Evolutionary conservation across 2,888 invertebrate genomes (phyloP), one percentile per base, ranked within the genome.

Genomic region (Drosophila lutescens): DNA sequence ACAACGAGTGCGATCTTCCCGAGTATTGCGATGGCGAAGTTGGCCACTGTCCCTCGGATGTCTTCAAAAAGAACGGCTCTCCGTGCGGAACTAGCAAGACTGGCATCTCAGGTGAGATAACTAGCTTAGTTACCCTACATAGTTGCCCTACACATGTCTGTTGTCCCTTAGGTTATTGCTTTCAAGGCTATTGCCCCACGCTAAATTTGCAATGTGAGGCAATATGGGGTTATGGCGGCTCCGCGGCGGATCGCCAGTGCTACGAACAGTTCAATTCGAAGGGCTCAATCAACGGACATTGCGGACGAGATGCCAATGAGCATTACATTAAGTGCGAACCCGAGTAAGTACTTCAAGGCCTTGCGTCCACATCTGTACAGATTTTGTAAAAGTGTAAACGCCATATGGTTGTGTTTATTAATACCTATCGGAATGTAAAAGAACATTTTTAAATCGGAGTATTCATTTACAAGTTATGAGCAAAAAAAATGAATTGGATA

Each of bases 261-360:
- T 99, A 96, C 92, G 97, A 98, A 75, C 96, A 98, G 92, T 98
- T 98, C 93, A 99, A 99, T 92, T 96, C 97, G 0, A 97, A 98
- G 90, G 99, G 99, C 12, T 96, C 97, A 51, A 96, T 97, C 79
- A 98, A 97, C 81, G 99, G 99, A 0, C 98, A 99, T 92, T 99
- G 99, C 91, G 99, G 99, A 46, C 95, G 95, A 76, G 96, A 97
- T 88, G 91, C 92, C 74, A 93, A 93, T 69, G 96, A 96, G 51
- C 95, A 95, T 86, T 97, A 95, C 91, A 93, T 97, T 86, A 98
- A 98, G 92, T 98, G 98, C 92, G 95, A 96, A 67, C 93, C 94
- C 88, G 95, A 96, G 97, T 97, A 92, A 95, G 97, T 94, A 1
- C 12, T 10, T 13, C 13, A 36, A 4, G 2, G 20, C 20, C 20